Evolutionary conservation across 2,113 vertebrate genomes (phyloP).

Genomic region (Poeciliopsis occidentalis): DNA sequence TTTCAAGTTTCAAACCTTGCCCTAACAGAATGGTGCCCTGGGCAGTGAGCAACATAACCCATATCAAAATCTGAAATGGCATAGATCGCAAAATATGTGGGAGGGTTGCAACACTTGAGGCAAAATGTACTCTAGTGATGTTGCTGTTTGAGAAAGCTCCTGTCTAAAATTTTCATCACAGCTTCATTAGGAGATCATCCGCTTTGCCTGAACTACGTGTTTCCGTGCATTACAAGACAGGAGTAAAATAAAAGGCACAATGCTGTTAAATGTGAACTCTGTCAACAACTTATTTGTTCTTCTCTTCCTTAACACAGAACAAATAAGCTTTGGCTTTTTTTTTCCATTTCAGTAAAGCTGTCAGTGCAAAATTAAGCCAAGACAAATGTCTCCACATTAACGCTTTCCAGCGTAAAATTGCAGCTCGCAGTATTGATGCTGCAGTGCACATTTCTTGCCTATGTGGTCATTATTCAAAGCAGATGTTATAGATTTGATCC

Average conservation of each 20-base stretch:
- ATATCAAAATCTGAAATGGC: background rate
- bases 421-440: slow-evolving; percentile 63
- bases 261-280: slow-evolving; percentile 47
- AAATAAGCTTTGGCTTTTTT: slow-evolving; percentile 35
- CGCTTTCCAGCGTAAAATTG: slow-evolving; percentile 61
- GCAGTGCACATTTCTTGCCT: slow-evolving; percentile 71
- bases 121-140: slow-evolving; percentile 35
- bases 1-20: background rate
- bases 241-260: slow-evolving; percentile 34
- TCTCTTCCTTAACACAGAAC: slow-evolving; percentile 27
- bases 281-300: slow-evolving; percentile 63
- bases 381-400: slow-evolving; percentile 62
- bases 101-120: slow-evolving; percentile 20
- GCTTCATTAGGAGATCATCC: slow-evolving; percentile 55
- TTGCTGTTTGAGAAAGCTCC: slow-evolving; percentile 47
- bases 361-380: slow-evolving; percentile 65
- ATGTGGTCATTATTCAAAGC: slow-evolving; percentile 79
- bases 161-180: slow-evolving; percentile 61
- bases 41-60: background rate
- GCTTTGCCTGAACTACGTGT: slow-evolving; percentile 19
- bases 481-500: slow-evolving; percentile 78
- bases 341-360: slow-evolving; percentile 55
- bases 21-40: background rate
- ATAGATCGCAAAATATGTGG: background rate
- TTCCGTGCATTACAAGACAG: slow-evolving; percentile 38